These are phyloP conservation scores for Bombylius major DNA, from an alignment of 2,888 invertebrate species.

Conservation along the genomic window DNA sequence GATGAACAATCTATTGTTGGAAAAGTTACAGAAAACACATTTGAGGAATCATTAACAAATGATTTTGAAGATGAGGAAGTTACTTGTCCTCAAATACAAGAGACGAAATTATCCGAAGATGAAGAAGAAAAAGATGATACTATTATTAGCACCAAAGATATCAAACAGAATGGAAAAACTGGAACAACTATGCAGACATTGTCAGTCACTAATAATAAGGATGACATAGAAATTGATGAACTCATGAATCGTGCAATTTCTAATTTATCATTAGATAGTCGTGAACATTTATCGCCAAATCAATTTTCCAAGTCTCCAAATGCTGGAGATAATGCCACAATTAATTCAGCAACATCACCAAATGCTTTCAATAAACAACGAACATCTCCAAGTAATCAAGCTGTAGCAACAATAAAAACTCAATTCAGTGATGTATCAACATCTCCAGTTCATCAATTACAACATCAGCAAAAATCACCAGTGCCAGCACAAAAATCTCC, in stretches of 20 bases:
- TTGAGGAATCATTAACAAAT: slow-evolving; percentile 13
- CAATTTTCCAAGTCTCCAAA: slow-evolving; percentile 16
- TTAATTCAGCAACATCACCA: slow-evolving; percentile 1
- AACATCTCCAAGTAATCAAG: slow-evolving; percentile 6
- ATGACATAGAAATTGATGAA: slow-evolving; percentile 36
- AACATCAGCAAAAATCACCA: slow-evolving; percentile 23
- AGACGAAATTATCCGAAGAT: slow-evolving; percentile 32
- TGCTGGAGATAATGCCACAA: slow-evolving; percentile 5
- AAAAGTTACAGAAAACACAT: slow-evolving; percentile 26
- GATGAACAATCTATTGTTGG: background rate
- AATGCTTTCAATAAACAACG: slow-evolving; percentile 1
- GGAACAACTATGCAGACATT: slow-evolving; percentile 15
- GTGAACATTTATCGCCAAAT: slow-evolving; percentile 32
- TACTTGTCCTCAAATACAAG: slow-evolving; percentile 8
- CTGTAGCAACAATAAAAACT: slow-evolving; percentile 17
- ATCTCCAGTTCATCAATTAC: slow-evolving; percentile 30
- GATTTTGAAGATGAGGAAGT: slow-evolving; percentile 21
- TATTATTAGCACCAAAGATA: slow-evolving; percentile 17
- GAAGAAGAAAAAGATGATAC: slow-evolving; percentile 24
- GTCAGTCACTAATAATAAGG: slow-evolving; percentile 26
- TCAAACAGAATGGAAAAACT: slow-evolving; percentile 13
- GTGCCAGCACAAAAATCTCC: slow-evolving; percentile 19
- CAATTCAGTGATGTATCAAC: slow-evolving; percentile 36
- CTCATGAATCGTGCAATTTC: slow-evolving; percentile 37
- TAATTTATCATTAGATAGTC: slow-evolving; percentile 34